Conservation (phyloP, 2,113 vertebrate species). For the Craseonycteris thonglongyai region DNA sequence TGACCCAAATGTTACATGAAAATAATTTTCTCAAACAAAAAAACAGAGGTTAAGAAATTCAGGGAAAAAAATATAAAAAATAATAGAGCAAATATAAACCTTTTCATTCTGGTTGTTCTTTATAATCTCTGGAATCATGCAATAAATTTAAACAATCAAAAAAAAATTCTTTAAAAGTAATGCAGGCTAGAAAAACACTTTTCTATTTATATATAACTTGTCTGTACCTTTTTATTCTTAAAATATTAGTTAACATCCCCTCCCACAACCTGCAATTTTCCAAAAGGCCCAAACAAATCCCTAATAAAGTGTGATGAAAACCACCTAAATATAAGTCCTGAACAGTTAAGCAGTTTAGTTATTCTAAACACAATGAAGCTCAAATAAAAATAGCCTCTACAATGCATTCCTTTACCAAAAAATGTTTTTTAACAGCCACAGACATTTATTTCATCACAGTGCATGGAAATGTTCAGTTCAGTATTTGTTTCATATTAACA, state of each 20-base stretch:
- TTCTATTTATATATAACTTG: neutral
- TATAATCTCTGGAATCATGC: neutral
- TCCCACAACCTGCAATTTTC: neutral
- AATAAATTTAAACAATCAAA: neutral
- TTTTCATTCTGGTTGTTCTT: neutral
- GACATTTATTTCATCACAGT: constrained; percentile 24
- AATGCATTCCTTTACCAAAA: neutral
- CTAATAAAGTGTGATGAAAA: constrained; percentile 7
- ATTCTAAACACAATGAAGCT: constrained; percentile 17
- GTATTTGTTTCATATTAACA: constrained; percentile 28
- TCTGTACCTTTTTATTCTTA: neutral
- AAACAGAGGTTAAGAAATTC: constrained; percentile 10
- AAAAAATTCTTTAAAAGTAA: constrained; percentile 9
- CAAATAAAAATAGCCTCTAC: neutral
- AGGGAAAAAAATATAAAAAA: neutral
- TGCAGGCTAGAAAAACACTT: neutral
- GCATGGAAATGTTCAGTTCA: neutral
- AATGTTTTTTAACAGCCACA: neutral
- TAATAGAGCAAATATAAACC: neutral
- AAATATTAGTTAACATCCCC: neutral
- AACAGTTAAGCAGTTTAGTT: neutral
- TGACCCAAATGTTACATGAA: neutral
- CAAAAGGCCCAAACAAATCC: neutral
- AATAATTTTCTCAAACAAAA: constrained; percentile 19
- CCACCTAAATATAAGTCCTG: neutral